These are phyloP conservation scores for Therioaphis trifolii DNA, from an alignment of 2,888 invertebrate species.

Conservation along the genomic window DNA sequence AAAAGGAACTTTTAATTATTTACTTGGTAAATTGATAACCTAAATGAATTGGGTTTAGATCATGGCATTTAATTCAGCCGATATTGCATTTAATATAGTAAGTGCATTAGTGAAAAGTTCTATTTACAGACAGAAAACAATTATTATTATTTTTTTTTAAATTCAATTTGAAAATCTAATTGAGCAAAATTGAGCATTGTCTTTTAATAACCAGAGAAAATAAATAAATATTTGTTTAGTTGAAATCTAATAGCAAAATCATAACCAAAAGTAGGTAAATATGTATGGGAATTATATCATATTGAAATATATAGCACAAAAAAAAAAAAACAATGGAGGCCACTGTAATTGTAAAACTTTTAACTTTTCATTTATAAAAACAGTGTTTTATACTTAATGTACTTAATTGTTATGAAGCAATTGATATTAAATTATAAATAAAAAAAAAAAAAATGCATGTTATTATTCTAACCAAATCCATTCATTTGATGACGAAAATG, in stretches of 20 bases:
- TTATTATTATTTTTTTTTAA: neutral
- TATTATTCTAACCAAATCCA: neutral
- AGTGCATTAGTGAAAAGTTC: neutral
- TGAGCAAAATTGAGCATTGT: conserved; percentile 56
- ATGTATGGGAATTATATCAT: neutral
- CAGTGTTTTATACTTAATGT: neutral
- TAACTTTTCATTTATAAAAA: neutral
- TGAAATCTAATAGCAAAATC: neutral
- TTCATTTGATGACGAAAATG: neutral
- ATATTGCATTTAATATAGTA: conserved; percentile 1
- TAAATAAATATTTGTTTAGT: neutral
- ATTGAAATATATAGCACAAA: neutral
- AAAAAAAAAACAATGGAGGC: neutral
- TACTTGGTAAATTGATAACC: neutral
- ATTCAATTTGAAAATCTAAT: conserved; percentile 26
- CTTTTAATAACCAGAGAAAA: neutral
- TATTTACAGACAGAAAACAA: neutral
- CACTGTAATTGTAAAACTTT: neutral
- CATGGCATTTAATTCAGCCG: neutral
- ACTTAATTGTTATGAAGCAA: neutral
- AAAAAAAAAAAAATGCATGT: conserved; percentile 8
- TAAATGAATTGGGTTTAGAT: neutral
- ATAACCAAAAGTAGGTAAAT: neutral
- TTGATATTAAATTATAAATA: neutral
- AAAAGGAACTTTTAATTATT: conserved; percentile 15